Base-by-base conservation (phyloP, 2,797 vertebrate genomes). In the Cryptoprocta ferox region DNA sequence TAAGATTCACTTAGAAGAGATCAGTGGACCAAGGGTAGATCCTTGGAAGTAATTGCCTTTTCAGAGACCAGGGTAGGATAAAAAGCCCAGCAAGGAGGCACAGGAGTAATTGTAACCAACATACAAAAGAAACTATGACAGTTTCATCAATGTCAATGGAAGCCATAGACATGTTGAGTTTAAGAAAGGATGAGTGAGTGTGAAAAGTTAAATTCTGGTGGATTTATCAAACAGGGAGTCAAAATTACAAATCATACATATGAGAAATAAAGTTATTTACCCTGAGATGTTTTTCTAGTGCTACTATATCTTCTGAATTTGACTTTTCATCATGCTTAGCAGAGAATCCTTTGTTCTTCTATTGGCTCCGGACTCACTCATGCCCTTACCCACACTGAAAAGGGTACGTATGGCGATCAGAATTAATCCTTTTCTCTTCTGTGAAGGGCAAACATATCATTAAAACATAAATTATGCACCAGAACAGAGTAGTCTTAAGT, bases 401-500 rank as follows among this genome's bases (percentile, higher is more conserved):
- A 59, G n/a, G 71, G 18, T 91, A 91, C 73, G 65, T 68, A 37
- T 30, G n/a, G 37, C 48, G 26, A 94, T 92, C 70, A 96, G 26
- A 92, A 21, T 93, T 97, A 89, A 96, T 84, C 50, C 37, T 93
- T 91, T 96, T 53, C 78, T 89, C 53, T 90, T 90, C 59, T 30
- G 3, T 42, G 5, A 93, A 65, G 65, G 13, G 85, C 39, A 9
- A 32, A 37, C 10, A 9, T 63, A 66, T 68, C 80, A 97, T 90
- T 93, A 94, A 76, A 92, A 35, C 11, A 78, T 63, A 92, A 89
- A 89, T 95, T 95, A 83, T 75, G 89, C 21, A 35, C 24, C 28
- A 73, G n/a, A 61, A 70, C 1, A 63, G 15, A 9, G 18, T 53
- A 80, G 11, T 39, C 42, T 80, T 85, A 89, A 95, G 73, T 80